Base-by-base conservation (phyloP, 2,888 invertebrate genomes). In the Sinotaia quadrata region DNA sequence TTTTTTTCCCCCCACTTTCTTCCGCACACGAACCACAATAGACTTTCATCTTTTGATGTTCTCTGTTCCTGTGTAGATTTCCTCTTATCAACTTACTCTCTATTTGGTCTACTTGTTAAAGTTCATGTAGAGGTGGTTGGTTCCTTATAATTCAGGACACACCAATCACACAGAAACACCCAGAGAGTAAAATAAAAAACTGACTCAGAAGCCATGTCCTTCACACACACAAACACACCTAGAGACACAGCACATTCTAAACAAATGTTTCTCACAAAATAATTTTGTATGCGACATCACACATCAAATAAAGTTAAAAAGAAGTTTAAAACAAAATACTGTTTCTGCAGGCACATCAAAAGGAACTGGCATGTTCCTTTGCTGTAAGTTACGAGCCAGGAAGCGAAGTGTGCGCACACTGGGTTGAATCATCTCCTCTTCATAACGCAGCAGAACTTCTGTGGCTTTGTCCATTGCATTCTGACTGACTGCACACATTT, bases 391-490 rank as follows among this genome's bases (percentile, higher is more conserved):
- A 8, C 58, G 57, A 18, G 66, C 66, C 44, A 67, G 58, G 49
- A 58, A 67, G 7, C 58, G 58, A 18, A 67, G 58, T 12, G 66
- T 67, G 33, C 58, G 49, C 24, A 36, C 47, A 12, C 58, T 49
- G 47, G 66, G 66, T 36, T 58, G 58, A 4, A 67, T 7, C 44
- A 58, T 34, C 49, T 67, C 66, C 44, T 67, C 66, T 21, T 67
- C 66, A 31, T 58, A 67, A 49, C 37, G 33, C 27, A 58, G 4
- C 47, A 67, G 37, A 24, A 67, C 66, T 5, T 58, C 66, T 44
- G 57, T 33, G 3, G 66, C 58, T 29, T 49, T 47, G 18, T 57
- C 58, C 34, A 58, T 12, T 4, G 34, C 27, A 18, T 58, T 58
- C 33, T 67, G 49, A n/a, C 57, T 67, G 36, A 58, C 66, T 67